Conservation (phyloP, 2,113 vertebrate species). For the Heptranchias perlo region DNA sequence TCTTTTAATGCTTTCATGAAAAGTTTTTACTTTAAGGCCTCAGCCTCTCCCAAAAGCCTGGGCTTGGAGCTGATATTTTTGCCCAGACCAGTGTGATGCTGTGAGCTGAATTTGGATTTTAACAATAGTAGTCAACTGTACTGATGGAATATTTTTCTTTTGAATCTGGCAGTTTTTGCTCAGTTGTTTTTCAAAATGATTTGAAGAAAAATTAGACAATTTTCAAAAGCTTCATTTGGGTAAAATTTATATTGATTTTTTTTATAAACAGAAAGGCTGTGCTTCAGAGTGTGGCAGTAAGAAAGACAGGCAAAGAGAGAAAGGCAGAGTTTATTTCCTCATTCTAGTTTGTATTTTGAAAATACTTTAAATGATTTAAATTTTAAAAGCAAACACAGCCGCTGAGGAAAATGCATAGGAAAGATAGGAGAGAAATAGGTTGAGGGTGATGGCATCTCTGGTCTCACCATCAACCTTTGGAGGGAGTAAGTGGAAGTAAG, state of each 20-base stretch:
- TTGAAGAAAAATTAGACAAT: not conserved
- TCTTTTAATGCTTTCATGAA: not conserved
- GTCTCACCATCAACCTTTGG: too few relatives aligned
- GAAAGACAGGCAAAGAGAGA: too few relatives aligned
- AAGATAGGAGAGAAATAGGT: too few relatives aligned
- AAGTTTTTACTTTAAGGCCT: not conserved
- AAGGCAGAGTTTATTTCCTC: not conserved
- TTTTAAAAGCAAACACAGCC: too few relatives aligned
- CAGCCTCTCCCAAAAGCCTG: not conserved
- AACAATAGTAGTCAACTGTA: not conserved
- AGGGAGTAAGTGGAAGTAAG: too few relatives aligned
- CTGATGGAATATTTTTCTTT: too few relatives aligned
- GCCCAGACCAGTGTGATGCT: too few relatives aligned
- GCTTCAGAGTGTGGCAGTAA: too few relatives aligned
- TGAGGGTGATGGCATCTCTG: too few relatives aligned
- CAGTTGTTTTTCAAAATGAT: not conserved
- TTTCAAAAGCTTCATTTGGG: not conserved
- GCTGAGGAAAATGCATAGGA: too few relatives aligned
- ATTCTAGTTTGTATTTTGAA: not conserved
- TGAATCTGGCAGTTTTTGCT: not conserved
- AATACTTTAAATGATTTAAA: too few relatives aligned
- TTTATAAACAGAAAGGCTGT: too few relatives aligned
- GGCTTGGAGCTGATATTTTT: not conserved
- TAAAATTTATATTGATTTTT: not conserved
- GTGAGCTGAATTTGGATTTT: not conserved